These are phyloP conservation scores for Centropyge bicolor DNA, from an alignment of 2,797 vertebrate species.

Conservation along the genomic window DNA sequence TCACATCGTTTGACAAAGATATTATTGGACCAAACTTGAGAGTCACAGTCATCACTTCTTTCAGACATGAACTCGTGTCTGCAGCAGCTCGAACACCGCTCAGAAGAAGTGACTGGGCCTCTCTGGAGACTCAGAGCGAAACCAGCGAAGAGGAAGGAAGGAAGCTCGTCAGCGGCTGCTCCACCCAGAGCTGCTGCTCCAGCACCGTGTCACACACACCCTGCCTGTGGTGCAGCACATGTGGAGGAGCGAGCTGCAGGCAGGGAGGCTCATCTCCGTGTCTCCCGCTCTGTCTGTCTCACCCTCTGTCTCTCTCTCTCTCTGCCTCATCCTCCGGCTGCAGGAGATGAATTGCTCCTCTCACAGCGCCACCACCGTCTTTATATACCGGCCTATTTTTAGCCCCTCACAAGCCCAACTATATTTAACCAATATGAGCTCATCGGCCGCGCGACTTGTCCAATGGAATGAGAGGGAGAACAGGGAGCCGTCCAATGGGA, in stretches of 20 bases:
- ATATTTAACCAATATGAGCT: constrained; percentile 84
- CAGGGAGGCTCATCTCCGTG: constrained; percentile 10
- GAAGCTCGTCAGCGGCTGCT: constrained; percentile 75
- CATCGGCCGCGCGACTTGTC: constrained; percentile 45
- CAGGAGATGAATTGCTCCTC: constrained; percentile 37
- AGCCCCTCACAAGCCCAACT: constrained; percentile 71
- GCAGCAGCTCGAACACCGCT: background rate
- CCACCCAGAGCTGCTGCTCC: constrained; percentile 66
- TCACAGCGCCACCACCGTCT: background rate
- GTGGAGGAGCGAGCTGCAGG: constrained; percentile 45
- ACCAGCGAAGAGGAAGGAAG: constrained; percentile 71
- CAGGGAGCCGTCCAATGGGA: constrained; percentile 61
- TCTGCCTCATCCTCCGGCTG: background rate
- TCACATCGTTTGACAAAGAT: too few species aligned
- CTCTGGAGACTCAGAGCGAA: constrained; percentile 37
- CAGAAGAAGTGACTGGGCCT: constrained; percentile 14
- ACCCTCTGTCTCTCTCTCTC: background rate
- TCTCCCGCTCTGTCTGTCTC: background rate
- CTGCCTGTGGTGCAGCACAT: constrained; percentile 65
- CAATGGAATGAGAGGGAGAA: constrained; percentile 61
- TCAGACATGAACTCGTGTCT: background rate
- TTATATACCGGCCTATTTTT: constrained; percentile 84
- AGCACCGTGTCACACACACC: constrained; percentile 52
- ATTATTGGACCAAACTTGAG: background rate
- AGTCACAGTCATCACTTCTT: background rate